A percentile compares a stretch with the other conserved stretches of the same genome.
These are phyloP conservation scores for Nothocercus nigrocapillus DNA, from an alignment of 2,113 vertebrate species.

Conservation along the genomic window DNA sequence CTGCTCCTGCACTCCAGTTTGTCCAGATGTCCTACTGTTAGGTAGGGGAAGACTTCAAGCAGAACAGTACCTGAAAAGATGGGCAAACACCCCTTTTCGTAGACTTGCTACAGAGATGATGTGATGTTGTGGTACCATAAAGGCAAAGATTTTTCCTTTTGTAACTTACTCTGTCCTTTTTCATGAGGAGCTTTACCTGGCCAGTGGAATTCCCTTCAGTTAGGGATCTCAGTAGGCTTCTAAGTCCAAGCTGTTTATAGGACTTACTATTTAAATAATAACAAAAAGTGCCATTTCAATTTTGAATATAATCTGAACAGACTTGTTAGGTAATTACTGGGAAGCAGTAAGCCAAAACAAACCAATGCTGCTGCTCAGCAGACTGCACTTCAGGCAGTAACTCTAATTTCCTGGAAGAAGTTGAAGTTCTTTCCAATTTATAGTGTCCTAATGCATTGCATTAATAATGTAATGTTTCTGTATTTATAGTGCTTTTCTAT, in stretches of 20 bases:
- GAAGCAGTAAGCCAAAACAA: neutral
- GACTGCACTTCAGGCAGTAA: neutral
- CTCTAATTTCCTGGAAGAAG: neutral
- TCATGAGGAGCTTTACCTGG: neutral
- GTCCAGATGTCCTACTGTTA: neutral
- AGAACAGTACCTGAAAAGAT: neutral
- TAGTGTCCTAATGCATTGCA: neutral
- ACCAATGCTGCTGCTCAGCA: neutral
- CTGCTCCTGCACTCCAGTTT: conserved; percentile 14
- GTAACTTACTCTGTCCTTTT: neutral
- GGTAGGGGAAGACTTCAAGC: neutral
- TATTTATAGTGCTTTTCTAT: neutral
- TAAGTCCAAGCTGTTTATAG: neutral
- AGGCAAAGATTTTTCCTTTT: neutral
- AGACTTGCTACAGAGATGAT: neutral
- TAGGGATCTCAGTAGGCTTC: neutral
- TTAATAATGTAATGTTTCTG: neutral
- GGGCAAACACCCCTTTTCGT: neutral
- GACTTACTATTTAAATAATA: neutral
- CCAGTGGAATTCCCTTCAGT: neutral
- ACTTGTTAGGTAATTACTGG: neutral
- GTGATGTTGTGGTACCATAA: neutral
- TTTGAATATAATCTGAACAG: neutral
- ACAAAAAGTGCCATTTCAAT: neutral
- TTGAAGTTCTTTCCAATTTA: neutral